Evolutionary conservation across 1,140 invertebrate species (phyloP), one percentile per base, ranked within the genome.

Genomic region (Eciton burchellii): DNA sequence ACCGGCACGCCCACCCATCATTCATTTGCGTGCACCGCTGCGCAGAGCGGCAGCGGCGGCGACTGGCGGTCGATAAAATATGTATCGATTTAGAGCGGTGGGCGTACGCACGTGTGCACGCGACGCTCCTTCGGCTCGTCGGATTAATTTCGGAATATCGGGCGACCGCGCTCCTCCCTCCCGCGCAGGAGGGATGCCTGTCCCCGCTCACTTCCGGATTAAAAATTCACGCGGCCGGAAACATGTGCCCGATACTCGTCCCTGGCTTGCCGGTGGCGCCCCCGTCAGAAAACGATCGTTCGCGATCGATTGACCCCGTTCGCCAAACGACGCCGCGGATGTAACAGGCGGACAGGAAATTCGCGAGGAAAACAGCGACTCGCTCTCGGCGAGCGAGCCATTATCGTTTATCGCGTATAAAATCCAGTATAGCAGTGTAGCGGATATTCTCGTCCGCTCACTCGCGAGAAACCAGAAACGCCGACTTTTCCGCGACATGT

Each of bases 401-500:
- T n/a, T 29, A 35, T 70, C 11, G 26, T 54, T 73, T 59, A 45
- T 16, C n/a, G 4, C 9, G 35, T 35, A 35, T n/a, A n/a, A n/a
- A n/a, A n/a, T n/a, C n/a, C n/a, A n/a, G n/a, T n/a, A n/a, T n/a
- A n/a, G n/a, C n/a, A n/a, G n/a, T n/a, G n/a, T n/a, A n/a, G n/a
- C n/a, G n/a, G n/a, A n/a, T n/a, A n/a, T n/a, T n/a, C n/a, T n/a
- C n/a, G n/a, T n/a, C n/a, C n/a, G n/a, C n/a, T n/a, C n/a, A n/a
- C n/a, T n/a, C n/a, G n/a, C n/a, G n/a, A n/a, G n/a, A n/a, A n/a
- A n/a, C n/a, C n/a, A n/a, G n/a, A n/a, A n/a, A n/a, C n/a, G n/a
- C n/a, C n/a, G n/a, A n/a, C n/a, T n/a, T n/a, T n/a, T n/a, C n/a
- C 88, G 82, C 91, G 90, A 90, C 90, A 88, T 90, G 88, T 86